Conservation (phyloP, 2,888 invertebrate genomes). For the Protophormia terraenovae region DNA sequence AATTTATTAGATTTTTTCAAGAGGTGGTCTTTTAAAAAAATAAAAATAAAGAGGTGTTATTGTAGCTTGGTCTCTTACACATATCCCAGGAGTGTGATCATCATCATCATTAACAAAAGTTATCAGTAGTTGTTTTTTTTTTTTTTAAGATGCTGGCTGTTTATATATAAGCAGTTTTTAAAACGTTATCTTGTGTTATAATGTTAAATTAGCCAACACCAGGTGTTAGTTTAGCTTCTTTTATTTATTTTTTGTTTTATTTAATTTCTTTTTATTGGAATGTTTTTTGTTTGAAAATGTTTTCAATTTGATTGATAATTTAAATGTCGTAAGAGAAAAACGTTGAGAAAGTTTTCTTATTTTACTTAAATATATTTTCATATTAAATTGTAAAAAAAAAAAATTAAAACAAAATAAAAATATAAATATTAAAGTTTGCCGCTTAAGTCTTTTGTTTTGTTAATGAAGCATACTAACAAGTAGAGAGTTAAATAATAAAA, state of each 20-base stretch:
- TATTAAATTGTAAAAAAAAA: no score
- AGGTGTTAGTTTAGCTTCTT: constrained; percentile 49
- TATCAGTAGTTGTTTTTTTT: background rate
- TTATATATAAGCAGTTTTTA: no score
- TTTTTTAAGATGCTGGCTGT: background rate
- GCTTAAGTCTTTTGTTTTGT: no score
- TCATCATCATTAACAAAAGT: constrained; percentile 2
- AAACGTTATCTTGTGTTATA: background rate
- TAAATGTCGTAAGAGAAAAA: constrained; percentile 32
- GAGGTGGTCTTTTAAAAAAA: constrained; percentile 17
- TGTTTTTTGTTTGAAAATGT: background rate
- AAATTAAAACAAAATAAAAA: background rate
- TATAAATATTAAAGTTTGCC: background rate
- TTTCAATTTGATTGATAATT: constrained; percentile 62
- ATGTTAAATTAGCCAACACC: constrained; percentile 49
- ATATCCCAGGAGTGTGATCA: background rate
- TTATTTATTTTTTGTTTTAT: no score
- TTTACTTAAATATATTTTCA: no score
- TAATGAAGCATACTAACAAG: no score
- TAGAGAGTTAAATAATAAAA: no score
- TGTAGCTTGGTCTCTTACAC: background rate
- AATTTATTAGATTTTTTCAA: constrained; percentile 35
- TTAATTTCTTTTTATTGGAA: background rate
- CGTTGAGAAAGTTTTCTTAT: constrained; percentile 55
- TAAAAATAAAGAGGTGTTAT: background rate